A percentile compares a stretch with the other conserved stretches of the same genome.
These are phyloP conservation scores for Portevinia maculata DNA, from an alignment of 2,888 invertebrate genomes.

Conservation along the genomic window DNA sequence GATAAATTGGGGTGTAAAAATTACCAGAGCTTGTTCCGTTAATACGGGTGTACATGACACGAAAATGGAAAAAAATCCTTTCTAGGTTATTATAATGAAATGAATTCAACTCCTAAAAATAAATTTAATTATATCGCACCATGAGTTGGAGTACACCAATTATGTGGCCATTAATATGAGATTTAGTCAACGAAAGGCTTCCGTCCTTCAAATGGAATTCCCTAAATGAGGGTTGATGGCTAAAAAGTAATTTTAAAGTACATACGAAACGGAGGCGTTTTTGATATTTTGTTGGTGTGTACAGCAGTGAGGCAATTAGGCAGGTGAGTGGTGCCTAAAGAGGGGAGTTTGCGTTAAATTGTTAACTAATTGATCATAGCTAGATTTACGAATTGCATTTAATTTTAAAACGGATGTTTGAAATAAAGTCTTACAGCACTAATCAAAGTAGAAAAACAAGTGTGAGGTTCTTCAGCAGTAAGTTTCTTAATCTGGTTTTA, in stretches of 20 bases:
- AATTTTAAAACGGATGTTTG: no score
- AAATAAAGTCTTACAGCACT: no score
- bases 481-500: no score
- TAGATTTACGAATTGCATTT: no score
- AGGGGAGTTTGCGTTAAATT: not conserved
- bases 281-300: slow-evolving; percentile 5
- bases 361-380: no score
- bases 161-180: slow-evolving; percentile 51
- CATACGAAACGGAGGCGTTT: slow-evolving; percentile 8
- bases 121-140: slow-evolving; percentile 59
- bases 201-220: not conserved
- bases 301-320: not conserved
- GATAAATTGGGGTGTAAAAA: no score
- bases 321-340: not conserved
- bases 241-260: slow-evolving; percentile 37
- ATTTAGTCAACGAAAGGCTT: slow-evolving; percentile 34
- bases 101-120: slow-evolving; percentile 58
- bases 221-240: not conserved
- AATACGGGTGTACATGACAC: no score
- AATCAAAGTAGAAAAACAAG: no score
- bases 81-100: slow-evolving; percentile 45
- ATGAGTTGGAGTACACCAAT: slow-evolving; percentile 36
- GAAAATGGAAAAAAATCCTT: slow-evolving; percentile 20
- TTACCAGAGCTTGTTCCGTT: no score
- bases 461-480: no score